phyloP scores from a whole-genome alignment of 2,113 vertebrate species.

The Nothobranchius kuhntae region DNA sequence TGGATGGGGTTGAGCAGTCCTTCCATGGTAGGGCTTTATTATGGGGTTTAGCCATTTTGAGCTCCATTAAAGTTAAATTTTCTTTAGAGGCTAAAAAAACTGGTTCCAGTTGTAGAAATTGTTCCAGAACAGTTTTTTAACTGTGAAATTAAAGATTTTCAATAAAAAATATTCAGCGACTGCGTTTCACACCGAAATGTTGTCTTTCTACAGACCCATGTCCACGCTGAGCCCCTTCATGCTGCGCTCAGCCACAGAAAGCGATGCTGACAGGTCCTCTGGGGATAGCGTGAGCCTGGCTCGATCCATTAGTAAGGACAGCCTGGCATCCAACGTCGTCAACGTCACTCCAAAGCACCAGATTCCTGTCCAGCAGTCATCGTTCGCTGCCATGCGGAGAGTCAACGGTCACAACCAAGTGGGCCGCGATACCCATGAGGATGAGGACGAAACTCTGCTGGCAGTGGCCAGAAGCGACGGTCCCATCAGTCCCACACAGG shows the following conservation, averaged over 20 bases:
- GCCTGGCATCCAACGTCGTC: slow-evolving; percentile 88
- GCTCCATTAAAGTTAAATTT: too few species aligned
- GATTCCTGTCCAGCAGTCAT: slow-evolving; percentile 55
- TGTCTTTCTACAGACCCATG: slow-evolving; percentile 78
- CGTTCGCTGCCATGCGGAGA: slow-evolving; percentile 48
- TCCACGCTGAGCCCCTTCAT: slow-evolving; percentile 87
- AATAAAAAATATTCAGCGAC: background rate
- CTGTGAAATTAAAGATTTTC: too few species aligned
- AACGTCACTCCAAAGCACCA: slow-evolving; percentile 88
- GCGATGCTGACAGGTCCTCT: slow-evolving; percentile 82
- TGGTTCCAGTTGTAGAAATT: too few species aligned
- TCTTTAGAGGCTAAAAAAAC: too few species aligned
- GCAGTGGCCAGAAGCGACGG: slow-evolving; percentile 59
- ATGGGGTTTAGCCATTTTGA: too few species aligned
- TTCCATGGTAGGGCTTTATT: too few species aligned
- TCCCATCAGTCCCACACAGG: slow-evolving; percentile 9
- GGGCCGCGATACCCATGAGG: slow-evolving; percentile 69
- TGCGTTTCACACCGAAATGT: background rate
- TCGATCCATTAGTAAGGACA: slow-evolving; percentile 96
- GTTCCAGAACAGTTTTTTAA: too few species aligned
- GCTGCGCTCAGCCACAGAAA: slow-evolving; percentile 81
- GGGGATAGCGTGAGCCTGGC: slow-evolving; percentile 88
- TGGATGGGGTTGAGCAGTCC: too few species aligned
- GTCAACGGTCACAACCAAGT: slow-evolving; percentile 81
- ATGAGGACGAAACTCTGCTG: slow-evolving; percentile 80